Evolutionary conservation across 2,797 vertebrate genomes (phyloP).

Genomic region (Sorex maritimensis): DNA sequence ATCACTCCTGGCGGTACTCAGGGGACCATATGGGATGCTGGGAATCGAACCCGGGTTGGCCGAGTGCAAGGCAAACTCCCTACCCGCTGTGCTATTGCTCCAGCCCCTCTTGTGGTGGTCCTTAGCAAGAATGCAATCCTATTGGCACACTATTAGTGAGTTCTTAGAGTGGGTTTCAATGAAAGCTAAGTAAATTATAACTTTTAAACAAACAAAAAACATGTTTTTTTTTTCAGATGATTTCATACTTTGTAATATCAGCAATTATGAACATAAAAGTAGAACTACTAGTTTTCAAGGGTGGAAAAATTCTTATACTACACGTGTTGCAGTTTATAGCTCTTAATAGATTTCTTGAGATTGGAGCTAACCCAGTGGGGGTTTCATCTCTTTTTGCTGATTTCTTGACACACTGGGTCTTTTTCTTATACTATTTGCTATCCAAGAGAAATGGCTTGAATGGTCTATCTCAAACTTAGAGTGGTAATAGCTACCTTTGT

Average conservation of each 20-base stretch:
- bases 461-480: slow-evolving; percentile 11
- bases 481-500: neutral
- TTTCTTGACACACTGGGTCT: slow-evolving; percentile 1
- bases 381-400: neutral
- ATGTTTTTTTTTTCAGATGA: neutral
- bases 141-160: neutral
- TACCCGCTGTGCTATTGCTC: too few species aligned
- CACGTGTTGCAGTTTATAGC: slow-evolving; percentile 40
- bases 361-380: neutral
- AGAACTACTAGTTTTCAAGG: slow-evolving; percentile 42
- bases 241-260: neutral
- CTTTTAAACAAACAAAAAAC: neutral
- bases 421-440: slow-evolving; percentile 38
- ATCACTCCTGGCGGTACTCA: too few species aligned
- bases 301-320: slow-evolving; percentile 29
- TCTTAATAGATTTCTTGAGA: slow-evolving; percentile 32
- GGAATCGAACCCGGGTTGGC: too few species aligned
- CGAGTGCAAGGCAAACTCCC: too few species aligned
- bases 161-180: neutral
- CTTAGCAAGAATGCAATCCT: neutral
- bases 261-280: slow-evolving; percentile 2
- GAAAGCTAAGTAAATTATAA: slow-evolving; percentile 53
- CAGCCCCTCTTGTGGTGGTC: neutral
- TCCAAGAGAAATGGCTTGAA: neutral
- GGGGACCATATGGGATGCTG: too few species aligned